Evolutionary conservation across 2,113 vertebrate species (phyloP).

Genomic region (Chaetodon trifascialis): DNA sequence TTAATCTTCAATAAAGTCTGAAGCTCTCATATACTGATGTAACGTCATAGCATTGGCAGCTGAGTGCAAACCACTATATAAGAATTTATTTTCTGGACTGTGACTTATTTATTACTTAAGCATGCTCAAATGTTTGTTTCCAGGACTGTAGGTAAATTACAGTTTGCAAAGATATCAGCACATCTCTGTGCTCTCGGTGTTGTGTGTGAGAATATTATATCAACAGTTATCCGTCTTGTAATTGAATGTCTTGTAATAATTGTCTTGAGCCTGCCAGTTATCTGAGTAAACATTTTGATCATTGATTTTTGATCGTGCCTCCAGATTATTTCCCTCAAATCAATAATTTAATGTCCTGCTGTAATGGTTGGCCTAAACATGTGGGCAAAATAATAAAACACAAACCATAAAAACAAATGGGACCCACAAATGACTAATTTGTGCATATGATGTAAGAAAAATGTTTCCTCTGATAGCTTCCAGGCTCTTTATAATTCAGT

Average conservation of each 20-base stretch:
- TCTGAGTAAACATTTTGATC: background rate
- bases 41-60: slow-evolving; percentile 36
- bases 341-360: no score
- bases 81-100: background rate
- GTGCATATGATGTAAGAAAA: background rate
- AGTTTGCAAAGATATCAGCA: background rate
- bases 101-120: slow-evolving; percentile 58
- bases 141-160: slow-evolving; percentile 1
- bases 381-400: background rate
- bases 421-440: background rate
- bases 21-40: slow-evolving; percentile 9
- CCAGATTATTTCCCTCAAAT: no score
- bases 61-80: slow-evolving; percentile 28
- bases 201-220: slow-evolving; percentile 21
- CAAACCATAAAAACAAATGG: background rate
- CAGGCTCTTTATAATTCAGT: slow-evolving; percentile 15
- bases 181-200: slow-evolving; percentile 13
- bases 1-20: slow-evolving; percentile 12
- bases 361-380: background rate
- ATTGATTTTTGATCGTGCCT: no score
- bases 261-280: slow-evolving; percentile 1
- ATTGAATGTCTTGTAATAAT: background rate
- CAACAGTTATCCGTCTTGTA: slow-evolving; percentile 11
- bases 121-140: slow-evolving; percentile 6
- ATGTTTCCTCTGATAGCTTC: background rate